A percentile compares a stretch with the other conserved stretches of the same genome.
Evolutionary conservation across 2,888 invertebrate species (phyloP).

Genomic region (Sphinx pinastri): DNA sequence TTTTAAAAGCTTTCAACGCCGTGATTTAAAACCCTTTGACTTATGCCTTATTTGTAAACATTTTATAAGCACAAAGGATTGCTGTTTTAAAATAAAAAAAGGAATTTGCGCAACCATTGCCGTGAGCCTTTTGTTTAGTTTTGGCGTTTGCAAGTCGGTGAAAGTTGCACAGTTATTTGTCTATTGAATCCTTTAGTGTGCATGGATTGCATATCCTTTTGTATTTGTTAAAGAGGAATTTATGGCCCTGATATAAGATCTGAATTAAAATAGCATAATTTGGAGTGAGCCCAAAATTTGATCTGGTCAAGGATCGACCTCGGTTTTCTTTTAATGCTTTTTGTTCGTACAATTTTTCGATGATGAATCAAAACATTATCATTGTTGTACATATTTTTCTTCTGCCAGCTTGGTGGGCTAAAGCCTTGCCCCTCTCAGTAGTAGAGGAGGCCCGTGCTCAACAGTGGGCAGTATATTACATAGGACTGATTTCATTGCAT

Average conservation of each 20-base stretch:
- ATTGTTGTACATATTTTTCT: background rate
- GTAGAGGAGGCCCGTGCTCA: too few species aligned
- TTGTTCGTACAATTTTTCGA: background rate
- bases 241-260: background rate
- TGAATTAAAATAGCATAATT: conserved; percentile 18
- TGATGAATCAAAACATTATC: background rate
- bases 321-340: background rate
- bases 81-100: conserved; percentile 66
- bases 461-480: too few species aligned
- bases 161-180: conserved; percentile 51
- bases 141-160: conserved; percentile 55
- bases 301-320: conserved; percentile 4
- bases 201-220: background rate
- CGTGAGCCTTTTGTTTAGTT: conserved; percentile 69
- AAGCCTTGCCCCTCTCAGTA: too few species aligned
- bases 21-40: conserved; percentile 83
- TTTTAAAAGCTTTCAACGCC: conserved; percentile 82
- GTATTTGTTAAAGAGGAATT: background rate
- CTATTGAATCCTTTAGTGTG: background rate
- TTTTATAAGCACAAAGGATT: conserved; percentile 72
- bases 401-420: too few species aligned
- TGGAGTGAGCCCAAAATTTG: conserved; percentile 1
- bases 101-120: conserved; percentile 79
- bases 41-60: conserved; percentile 81
- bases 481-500: too few species aligned